Conservation (phyloP, 2,113 vertebrate genomes). For the Eleginops maclovinus region DNA sequence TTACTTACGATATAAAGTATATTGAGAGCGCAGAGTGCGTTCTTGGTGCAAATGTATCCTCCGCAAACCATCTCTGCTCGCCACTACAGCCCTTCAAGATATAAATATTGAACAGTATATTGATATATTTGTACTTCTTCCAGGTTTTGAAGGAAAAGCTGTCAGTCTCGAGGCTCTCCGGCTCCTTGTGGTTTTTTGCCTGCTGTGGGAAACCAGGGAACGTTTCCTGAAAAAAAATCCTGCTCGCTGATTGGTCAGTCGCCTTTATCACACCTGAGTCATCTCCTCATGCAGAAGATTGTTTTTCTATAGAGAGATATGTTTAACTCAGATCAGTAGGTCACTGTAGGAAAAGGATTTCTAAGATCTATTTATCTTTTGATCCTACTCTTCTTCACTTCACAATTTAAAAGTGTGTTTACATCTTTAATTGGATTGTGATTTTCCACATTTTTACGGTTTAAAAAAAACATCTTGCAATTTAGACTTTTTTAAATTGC, state of each 20-base stretch:
- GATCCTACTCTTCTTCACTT: neutral
- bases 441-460: too few species aligned
- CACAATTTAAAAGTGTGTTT: neutral
- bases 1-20: conserved; percentile 70
- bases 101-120: neutral
- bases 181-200: neutral
- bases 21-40: conserved; percentile 70
- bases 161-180: neutral
- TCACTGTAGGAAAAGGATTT: neutral
- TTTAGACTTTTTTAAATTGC: too few species aligned
- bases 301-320: neutral
- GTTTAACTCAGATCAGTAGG: neutral
- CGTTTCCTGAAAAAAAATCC: conserved; percentile 35
- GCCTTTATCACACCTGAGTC: neutral
- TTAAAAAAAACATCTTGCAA: too few species aligned
- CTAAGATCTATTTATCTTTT: neutral
- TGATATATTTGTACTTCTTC: fast-evolving
- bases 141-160: neutral
- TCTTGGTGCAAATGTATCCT: conserved; percentile 71
- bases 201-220: neutral
- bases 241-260: conserved; percentile 46
- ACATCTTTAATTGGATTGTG: too few species aligned
- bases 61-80: conserved; percentile 69
- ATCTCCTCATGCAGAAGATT: neutral
- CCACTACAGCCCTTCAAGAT: neutral